phyloP scores from a whole-genome alignment of 2,113 vertebrate species.

The Peucedramus taeniatus region DNA sequence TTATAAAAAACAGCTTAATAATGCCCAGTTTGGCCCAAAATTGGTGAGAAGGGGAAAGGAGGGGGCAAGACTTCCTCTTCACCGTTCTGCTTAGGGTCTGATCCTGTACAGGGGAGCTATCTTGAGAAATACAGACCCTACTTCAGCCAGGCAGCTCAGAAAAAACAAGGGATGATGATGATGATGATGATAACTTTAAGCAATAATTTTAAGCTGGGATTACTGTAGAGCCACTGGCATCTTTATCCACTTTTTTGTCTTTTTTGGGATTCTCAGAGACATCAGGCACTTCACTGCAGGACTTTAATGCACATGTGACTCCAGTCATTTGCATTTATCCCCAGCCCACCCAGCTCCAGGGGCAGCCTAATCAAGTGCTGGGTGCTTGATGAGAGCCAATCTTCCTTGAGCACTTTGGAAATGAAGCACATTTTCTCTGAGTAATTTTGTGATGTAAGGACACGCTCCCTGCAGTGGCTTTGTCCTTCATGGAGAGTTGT shows the following conservation, averaged over 20 bases:
- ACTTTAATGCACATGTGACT: not conserved
- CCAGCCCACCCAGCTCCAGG: not conserved
- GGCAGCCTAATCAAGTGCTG: constrained; percentile 27
- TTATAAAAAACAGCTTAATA: not conserved
- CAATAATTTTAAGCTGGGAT: not conserved
- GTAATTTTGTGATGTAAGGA: not conserved
- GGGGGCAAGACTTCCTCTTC: not conserved
- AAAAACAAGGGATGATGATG: not conserved
- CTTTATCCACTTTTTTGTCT: not conserved
- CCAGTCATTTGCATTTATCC: not conserved
- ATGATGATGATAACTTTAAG: not conserved
- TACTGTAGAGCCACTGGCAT: not conserved
- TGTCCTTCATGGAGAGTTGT: not conserved
- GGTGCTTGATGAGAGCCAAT: constrained; percentile 36
- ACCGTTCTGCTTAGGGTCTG: not conserved
- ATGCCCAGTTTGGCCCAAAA: not conserved
- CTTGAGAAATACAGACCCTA: not conserved
- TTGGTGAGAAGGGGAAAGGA: not conserved
- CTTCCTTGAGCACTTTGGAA: constrained; percentile 20
- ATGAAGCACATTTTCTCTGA: constrained; percentile 42
- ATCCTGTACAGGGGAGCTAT: not conserved
- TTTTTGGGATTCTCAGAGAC: not conserved
- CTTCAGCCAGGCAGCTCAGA: not conserved
- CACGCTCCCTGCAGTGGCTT: not conserved
- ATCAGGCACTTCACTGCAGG: not conserved